Base-by-base conservation (phyloP, 2,888 invertebrate genomes). In the Ophion slaviceki region DNA sequence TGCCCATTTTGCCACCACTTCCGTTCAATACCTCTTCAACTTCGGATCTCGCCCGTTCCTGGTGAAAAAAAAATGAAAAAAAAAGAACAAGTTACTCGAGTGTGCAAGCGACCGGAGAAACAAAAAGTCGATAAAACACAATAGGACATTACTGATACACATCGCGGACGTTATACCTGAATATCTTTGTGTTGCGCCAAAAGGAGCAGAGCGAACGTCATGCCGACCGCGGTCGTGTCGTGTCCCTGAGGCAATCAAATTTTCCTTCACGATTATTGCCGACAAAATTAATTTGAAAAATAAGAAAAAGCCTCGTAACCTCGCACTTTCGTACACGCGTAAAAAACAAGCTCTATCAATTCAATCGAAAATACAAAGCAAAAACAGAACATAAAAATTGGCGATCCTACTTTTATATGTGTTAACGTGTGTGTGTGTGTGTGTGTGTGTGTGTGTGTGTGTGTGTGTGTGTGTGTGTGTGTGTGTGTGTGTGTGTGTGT, bases 11-110 rank as follows among this genome's bases (percentile, higher is more conserved):
- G 0, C 92, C 95, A 14, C 92, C 90, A 10, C 94, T 93, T 91
- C 95, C 95, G 82, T 95, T 93, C 0, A 94, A 89, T 0, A 95
- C 95, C 66, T 94, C 93, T 6, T 93, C 94, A 47, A 89, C 57
- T 64, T 89, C 89, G 10, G 68, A 68, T 82, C 89, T 86, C n/a
- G 87, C 88, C 14, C 80, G 80, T 53, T 78, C 77, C 88, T 88
- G 57, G 2, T 47, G 45, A 0, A 40, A 8, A 8, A 40, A 40
- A 0, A 6, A 40, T 6, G 7, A 6, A 40, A 40, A 6, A 40
- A 7, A 3, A 47, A 47, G 14, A 14, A 47, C 8, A 10, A 47
- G 47, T 47, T 8, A 47, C 47, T 14, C 47, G 47, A 47, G 47
- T 14, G 11, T 14, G 47, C 47, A 14, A 8, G 11, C 47, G 47